phyloP scores from a whole-genome alignment of 2,113 vertebrate species.

The Macrotis lagotis region DNA sequence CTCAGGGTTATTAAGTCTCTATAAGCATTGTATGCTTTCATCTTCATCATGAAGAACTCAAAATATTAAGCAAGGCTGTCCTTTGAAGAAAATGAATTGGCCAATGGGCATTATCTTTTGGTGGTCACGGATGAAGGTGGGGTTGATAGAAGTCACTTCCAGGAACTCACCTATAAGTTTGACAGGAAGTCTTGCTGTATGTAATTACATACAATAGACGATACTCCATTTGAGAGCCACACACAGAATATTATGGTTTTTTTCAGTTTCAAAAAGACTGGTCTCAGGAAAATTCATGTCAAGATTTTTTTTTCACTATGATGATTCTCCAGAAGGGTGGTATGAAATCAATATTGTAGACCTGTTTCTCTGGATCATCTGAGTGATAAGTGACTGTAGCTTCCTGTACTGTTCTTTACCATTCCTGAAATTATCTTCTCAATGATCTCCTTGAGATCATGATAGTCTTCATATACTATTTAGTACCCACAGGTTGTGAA shows the following conservation, averaged over 20 bases:
- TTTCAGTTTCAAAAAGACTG: conserved; percentile 85
- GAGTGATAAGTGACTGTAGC: conserved; percentile 94
- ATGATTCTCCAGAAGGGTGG: conserved; percentile 93
- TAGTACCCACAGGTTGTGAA: conserved; percentile 99
- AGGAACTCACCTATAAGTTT: conserved; percentile 97
- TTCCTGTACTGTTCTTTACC: conserved; percentile 94
- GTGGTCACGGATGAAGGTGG: conserved; percentile 98
- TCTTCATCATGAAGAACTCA: conserved; percentile 99
- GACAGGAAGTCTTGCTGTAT: conserved; percentile 96
- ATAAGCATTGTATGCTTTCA: conserved; percentile 97
- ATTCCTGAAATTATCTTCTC: conserved; percentile 97
- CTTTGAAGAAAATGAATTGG: conserved; percentile 86
- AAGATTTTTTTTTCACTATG: too few relatives aligned
- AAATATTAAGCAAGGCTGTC: conserved; percentile 97
- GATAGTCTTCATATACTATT: conserved; percentile 98
- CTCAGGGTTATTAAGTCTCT: conserved; percentile 96
- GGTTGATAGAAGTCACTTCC: conserved; percentile 94
- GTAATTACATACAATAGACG: too few relatives aligned
- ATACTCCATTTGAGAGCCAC: too few relatives aligned
- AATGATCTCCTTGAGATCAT: conserved; percentile 96
- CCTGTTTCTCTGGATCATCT: conserved; percentile 92
- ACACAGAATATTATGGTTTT: too few relatives aligned
- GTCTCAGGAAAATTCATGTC: conserved; percentile 91
- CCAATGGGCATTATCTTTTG: conserved; percentile 98
- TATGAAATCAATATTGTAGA: conserved; percentile 94